Percentiles rank a stretch among this genome's conserved stretches.
These are phyloP conservation scores for Acanthornis magna DNA, from an alignment of 2,797 vertebrate species.

Conservation along the genomic window DNA sequence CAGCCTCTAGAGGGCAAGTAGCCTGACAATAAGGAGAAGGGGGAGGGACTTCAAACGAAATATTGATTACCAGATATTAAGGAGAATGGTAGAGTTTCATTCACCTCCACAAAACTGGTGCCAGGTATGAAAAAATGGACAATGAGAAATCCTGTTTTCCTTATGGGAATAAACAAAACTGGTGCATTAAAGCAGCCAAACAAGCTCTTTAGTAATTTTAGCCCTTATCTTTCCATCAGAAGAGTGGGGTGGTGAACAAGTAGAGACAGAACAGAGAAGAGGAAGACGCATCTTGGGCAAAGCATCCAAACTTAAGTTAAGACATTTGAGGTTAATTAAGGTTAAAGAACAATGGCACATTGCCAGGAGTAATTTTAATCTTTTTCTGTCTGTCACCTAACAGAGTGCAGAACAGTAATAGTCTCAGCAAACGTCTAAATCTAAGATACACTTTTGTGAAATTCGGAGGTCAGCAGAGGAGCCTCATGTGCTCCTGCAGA, in stretches of 20 bases:
- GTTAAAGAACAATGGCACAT: neutral
- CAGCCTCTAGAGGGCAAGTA: neutral
- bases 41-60: neutral
- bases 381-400: neutral
- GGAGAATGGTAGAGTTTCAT: neutral
- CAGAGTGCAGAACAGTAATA: neutral
- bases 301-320: neutral
- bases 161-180: neutral
- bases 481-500: neutral
- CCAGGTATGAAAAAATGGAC: neutral
- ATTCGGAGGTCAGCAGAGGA: neutral
- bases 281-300: neutral
- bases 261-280: fast-evolving
- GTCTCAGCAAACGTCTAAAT: neutral
- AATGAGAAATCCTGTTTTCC: neutral
- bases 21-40: neutral
- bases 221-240: neutral
- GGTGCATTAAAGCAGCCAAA: neutral
- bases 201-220: neutral
- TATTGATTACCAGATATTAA: neutral
- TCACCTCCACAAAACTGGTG: neutral
- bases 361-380: neutral
- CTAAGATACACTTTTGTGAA: neutral
- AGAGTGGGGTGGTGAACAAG: neutral
- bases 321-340: neutral